Evolutionary conservation across 2,113 vertebrate species (phyloP).

Genomic region (Malurus melanocephalus): DNA sequence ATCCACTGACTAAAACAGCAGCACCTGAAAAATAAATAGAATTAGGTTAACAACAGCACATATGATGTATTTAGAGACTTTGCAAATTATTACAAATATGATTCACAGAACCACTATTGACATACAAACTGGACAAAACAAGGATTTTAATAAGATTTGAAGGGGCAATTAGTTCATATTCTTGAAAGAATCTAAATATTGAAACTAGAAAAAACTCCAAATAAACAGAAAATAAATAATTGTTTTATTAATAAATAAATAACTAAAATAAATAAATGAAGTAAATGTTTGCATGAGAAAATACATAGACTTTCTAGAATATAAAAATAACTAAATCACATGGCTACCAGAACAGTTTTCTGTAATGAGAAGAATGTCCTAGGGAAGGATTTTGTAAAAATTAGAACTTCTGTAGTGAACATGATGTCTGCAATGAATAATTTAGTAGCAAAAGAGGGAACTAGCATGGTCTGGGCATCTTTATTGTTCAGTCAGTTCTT

Average conservation of each 20-base stretch:
- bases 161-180: constrained; percentile 18
- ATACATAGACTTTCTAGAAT: not conserved
- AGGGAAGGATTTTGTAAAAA: not conserved
- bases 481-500: not conserved
- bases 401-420: not conserved
- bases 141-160: constrained; percentile 41
- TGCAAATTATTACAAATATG: constrained; percentile 8
- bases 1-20: not conserved
- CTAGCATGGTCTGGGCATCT: not conserved
- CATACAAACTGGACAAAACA: not conserved
- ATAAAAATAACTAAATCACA: not conserved
- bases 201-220: not conserved
- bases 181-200: constrained; percentile 15
- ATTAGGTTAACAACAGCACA: not conserved
- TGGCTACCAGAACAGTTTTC: not conserved
- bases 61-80: not conserved
- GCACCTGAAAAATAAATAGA: not conserved
- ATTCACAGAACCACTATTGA: constrained; percentile 27
- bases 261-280: too few species aligned
- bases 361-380: not conserved
- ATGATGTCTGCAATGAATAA: not conserved
- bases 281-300: not conserved
- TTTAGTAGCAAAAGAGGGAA: not conserved
- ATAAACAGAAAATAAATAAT: not conserved
- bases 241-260: not conserved